phyloP scores from a whole-genome alignment of 2,797 vertebrate genomes.

The Hephaestus fuliginosus region DNA sequence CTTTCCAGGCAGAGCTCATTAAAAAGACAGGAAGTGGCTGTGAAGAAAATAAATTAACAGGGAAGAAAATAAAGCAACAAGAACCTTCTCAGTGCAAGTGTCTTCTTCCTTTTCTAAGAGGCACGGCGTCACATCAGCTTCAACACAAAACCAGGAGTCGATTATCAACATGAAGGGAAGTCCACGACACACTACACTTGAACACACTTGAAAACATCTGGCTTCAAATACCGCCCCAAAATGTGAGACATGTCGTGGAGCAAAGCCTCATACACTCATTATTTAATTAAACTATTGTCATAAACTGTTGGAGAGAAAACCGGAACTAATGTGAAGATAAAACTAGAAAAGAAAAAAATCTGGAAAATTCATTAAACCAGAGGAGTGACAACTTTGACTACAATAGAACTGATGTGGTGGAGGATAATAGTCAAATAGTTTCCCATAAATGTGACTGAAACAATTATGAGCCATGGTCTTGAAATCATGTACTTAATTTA shows the following conservation, averaged over 20 bases:
- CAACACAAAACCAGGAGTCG: constrained; percentile 79
- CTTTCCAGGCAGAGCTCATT: constrained; percentile 51
- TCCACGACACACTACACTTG: constrained; percentile 33
- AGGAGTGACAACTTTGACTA: background rate
- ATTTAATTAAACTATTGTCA: constrained; percentile 7
- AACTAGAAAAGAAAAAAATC: background rate
- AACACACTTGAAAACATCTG: constrained; percentile 33
- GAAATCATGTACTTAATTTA: background rate
- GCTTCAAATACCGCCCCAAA: constrained; percentile 9
- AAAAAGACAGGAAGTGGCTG: constrained; percentile 59
- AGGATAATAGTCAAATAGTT: constrained; percentile 9
- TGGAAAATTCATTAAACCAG: constrained; percentile 11
- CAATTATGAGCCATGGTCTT: constrained; percentile 2
- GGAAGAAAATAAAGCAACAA: constrained; percentile 64
- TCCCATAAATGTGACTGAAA: constrained; percentile 3
- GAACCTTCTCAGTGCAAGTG: constrained; percentile 84
- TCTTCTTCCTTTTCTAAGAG: constrained; percentile 83
- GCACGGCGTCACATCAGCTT: constrained; percentile 81
- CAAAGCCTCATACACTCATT: background rate
- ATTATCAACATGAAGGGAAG: constrained; percentile 69
- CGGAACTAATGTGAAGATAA: constrained; percentile 5
- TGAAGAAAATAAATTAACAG: constrained; percentile 57
- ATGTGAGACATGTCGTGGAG: background rate
- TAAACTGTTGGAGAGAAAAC: constrained; percentile 2
- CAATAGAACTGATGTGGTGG: background rate